Conservation (phyloP, 2,888 invertebrate genomes). For the Drosophila mayaguana region DNA sequence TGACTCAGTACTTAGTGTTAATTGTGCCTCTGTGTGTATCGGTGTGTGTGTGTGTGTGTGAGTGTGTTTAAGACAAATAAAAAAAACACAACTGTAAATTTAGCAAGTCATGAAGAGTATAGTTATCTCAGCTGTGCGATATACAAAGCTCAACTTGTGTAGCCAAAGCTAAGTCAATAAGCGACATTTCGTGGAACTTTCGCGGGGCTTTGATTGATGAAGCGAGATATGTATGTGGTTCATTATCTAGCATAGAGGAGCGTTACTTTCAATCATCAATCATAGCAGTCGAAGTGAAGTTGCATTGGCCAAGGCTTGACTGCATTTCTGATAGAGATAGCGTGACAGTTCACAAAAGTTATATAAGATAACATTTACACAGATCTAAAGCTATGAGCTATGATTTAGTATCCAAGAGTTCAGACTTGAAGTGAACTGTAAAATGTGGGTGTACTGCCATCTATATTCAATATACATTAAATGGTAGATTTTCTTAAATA, state of each 20-base stretch:
- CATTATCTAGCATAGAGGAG: neutral
- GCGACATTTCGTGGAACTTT: constrained; percentile 46
- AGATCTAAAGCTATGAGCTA: neutral
- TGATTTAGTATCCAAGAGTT: too few relatives aligned
- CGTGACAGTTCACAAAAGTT: neutral
- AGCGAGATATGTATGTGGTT: neutral
- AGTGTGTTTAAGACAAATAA: neutral
- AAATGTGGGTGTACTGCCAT: too few relatives aligned
- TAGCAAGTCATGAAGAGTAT: constrained; percentile 44
- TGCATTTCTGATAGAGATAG: neutral
- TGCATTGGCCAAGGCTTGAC: constrained; percentile 21
- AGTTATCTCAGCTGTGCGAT: constrained; percentile 48
- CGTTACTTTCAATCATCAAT: constrained; percentile 52
- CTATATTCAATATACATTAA: neutral
- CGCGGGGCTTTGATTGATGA: constrained; percentile 46
- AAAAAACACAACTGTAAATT: constrained; percentile 21
- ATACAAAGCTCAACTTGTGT: constrained; percentile 29
- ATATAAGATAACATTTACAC: neutral
- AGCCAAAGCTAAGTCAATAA: constrained; percentile 47
- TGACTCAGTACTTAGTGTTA: constrained; percentile 55
- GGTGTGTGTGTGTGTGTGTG: neutral
- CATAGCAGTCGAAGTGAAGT: constrained; percentile 33
- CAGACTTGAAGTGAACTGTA: neutral
- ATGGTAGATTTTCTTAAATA: neutral
- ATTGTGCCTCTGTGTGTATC: constrained; percentile 14